phyloP scores from a whole-genome alignment of 2,113 vertebrate species.

The Dissostichus mawsoni region DNA sequence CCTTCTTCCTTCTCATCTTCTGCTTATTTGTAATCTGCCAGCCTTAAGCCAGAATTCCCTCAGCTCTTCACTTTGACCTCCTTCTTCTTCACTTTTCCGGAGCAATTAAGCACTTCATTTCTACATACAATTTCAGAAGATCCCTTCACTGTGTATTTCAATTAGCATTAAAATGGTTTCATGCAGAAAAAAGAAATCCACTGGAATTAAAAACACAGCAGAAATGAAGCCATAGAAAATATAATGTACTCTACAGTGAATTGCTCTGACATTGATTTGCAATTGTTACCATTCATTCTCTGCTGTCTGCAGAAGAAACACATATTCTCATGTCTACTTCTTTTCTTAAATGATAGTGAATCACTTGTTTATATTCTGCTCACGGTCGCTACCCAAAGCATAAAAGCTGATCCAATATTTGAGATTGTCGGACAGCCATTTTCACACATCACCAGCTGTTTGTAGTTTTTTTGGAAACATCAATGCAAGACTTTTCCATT shows the following conservation, averaged over 20 bases:
- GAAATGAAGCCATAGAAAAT: not conserved
- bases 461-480: constrained; percentile 38
- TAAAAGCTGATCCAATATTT: not conserved
- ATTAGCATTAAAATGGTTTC: constrained; percentile 43
- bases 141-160: constrained; percentile 16
- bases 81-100: constrained; percentile 60
- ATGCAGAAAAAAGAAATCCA: constrained; percentile 3
- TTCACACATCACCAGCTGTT: constrained; percentile 55
- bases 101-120: constrained; percentile 53
- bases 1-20: constrained; percentile 37
- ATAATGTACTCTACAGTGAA: not conserved
- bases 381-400: constrained; percentile 54
- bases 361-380: constrained; percentile 38
- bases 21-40: constrained; percentile 61
- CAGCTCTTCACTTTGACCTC: constrained; percentile 68
- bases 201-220: constrained; percentile 18
- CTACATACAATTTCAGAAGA: constrained; percentile 18
- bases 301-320: not conserved
- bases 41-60: constrained; percentile 58
- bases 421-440: constrained; percentile 22
- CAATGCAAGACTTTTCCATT: constrained; percentile 37
- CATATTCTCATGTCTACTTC: not conserved
- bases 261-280: not conserved
- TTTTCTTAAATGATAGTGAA: not conserved
- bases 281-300: not conserved